These are phyloP conservation scores for Antennarius striatus DNA, from an alignment of 2,113 vertebrate genomes.

Conservation along the genomic window DNA sequence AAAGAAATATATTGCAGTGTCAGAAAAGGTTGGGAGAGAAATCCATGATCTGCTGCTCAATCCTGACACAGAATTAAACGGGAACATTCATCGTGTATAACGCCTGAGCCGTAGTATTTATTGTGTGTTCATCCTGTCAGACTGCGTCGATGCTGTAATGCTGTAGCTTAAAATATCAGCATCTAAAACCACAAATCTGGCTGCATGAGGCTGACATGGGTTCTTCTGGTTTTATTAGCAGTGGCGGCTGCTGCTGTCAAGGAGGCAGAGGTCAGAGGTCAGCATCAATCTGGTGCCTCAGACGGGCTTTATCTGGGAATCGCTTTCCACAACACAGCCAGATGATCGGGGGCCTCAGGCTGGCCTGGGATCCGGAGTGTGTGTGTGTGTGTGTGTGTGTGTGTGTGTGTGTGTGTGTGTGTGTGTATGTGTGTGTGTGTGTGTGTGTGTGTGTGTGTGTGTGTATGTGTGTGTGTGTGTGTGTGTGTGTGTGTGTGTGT, in stretches of 20 bases:
- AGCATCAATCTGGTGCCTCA: slow-evolving; percentile 29
- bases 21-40: too few species aligned
- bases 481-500: too few species aligned
- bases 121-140: background rate
- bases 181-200: slow-evolving; percentile 9
- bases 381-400: too few species aligned
- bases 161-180: background rate
- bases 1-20: too few species aligned
- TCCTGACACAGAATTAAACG: background rate
- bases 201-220: too few species aligned
- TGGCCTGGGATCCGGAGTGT: too few species aligned
- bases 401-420: too few species aligned
- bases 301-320: slow-evolving; percentile 35
- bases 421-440: too few species aligned
- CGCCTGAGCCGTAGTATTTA: background rate
- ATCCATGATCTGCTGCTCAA: too few species aligned
- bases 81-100: background rate
- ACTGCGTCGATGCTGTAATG: background rate
- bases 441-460: too few species aligned
- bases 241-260: slow-evolving; percentile 8
- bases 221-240: slow-evolving; percentile 10
- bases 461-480: too few species aligned
- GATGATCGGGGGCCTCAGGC: slow-evolving; percentile 26
- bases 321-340: slow-evolving; percentile 29
- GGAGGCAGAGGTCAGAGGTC: slow-evolving; percentile 22